Evolutionary conservation across 2,797 vertebrate species (phyloP).

Genomic region (Paratrypauchen microcephalus): DNA sequence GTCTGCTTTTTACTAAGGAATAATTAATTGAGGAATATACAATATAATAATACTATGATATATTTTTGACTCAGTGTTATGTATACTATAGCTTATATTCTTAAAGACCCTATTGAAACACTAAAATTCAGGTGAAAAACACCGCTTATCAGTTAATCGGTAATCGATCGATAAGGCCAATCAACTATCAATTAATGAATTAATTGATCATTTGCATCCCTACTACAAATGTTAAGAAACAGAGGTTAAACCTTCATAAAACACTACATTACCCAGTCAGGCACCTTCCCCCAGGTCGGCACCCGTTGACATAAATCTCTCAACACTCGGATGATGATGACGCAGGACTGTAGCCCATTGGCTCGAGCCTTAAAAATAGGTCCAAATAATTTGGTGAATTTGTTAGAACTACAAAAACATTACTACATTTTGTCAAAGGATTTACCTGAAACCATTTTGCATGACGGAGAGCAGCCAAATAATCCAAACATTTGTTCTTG

Average conservation of each 20-base stretch:
- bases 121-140: no score
- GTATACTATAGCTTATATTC: no score
- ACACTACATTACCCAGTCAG: slow-evolving; percentile 78
- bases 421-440: background rate
- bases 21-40: no score
- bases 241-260: background rate
- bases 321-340: slow-evolving; percentile 83
- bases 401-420: background rate
- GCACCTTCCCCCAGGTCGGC: slow-evolving; percentile 84
- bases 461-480: slow-evolving; percentile 82
- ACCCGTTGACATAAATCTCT: slow-evolving; percentile 83
- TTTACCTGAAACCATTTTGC: slow-evolving; percentile 91
- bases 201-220: no score
- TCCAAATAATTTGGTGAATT: background rate
- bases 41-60: no score
- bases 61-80: no score
- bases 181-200: no score
- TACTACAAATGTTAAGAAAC: background rate
- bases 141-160: no score
- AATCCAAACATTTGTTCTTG: slow-evolving; percentile 79
- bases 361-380: slow-evolving; percentile 77
- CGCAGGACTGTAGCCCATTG: slow-evolving; percentile 85
- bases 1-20: no score
- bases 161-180: no score
- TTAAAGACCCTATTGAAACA: no score